phyloP scores from a whole-genome alignment of 2,113 vertebrate genomes.

The Ictalurus punctatus region DNA sequence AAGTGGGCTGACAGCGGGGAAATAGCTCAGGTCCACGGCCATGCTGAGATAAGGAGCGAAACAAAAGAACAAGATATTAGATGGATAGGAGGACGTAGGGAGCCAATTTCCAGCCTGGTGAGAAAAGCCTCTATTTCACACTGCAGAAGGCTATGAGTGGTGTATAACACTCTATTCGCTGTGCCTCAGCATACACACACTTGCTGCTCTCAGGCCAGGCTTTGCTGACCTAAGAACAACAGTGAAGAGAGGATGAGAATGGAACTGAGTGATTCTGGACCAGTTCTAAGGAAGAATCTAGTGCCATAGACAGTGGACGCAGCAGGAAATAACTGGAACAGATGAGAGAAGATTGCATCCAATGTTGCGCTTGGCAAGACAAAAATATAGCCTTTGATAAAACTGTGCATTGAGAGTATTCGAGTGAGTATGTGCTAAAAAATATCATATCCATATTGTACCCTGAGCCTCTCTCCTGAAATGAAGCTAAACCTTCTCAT shows the following conservation, averaged over 20 bases:
- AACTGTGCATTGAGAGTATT: constrained; percentile 3
- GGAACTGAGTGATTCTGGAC: constrained; percentile 16
- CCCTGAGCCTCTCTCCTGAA: not conserved
- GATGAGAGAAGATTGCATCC: constrained; percentile 42
- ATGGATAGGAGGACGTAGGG: constrained; percentile 47
- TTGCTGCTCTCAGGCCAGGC: constrained; percentile 39
- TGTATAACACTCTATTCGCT: constrained; percentile 48
- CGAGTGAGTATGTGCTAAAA: not conserved
- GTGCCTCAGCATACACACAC: constrained; percentile 27
- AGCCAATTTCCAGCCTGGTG: constrained; percentile 54
- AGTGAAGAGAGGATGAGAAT: not conserved
- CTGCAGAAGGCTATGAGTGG: constrained; percentile 43
- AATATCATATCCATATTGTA: constrained; percentile 7
- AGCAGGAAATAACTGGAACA: constrained; percentile 49
- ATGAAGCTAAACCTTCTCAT: constrained; percentile 26
- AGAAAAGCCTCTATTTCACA: constrained; percentile 55
- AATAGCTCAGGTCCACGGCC: constrained; percentile 33
- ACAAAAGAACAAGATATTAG: constrained; percentile 55
- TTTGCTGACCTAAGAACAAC: not conserved
- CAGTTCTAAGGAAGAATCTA: not conserved
- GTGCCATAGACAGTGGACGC: not conserved
- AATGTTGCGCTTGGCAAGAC: constrained; percentile 25
- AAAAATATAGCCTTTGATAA: constrained; percentile 23
- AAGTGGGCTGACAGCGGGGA: constrained; percentile 36
- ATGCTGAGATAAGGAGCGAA: constrained; percentile 50